Conservation (phyloP, 2,888 invertebrate species). For the Sphaerophoria rueppellii region DNA sequence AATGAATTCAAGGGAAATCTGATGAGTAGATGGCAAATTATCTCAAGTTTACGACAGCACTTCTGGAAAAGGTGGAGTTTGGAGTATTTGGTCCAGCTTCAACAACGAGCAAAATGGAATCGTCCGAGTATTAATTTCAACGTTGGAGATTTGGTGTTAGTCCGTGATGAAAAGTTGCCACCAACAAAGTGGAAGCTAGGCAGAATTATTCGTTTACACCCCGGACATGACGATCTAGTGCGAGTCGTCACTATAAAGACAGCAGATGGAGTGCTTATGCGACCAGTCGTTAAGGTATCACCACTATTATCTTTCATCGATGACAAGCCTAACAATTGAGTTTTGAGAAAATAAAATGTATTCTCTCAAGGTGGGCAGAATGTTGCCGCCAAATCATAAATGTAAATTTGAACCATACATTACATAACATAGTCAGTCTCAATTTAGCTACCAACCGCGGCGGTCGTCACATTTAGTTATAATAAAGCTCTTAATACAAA, state of each 20-base stretch:
- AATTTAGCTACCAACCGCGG: no score
- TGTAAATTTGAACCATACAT: no score
- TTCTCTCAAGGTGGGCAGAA: slow-evolving; percentile 2
- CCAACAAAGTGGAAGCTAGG: slow-evolving; percentile 20
- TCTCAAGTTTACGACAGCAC: slow-evolving; percentile 34
- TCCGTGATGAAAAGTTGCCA: slow-evolving; percentile 7
- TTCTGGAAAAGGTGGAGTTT: slow-evolving; percentile 42
- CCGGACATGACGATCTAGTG: neutral
- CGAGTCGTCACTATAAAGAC: neutral
- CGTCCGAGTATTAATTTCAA: neutral
- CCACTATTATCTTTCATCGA: neutral
- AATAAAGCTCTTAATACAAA: no score
- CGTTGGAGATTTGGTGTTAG: slow-evolving; percentile 18
- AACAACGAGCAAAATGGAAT: slow-evolving; percentile 33
- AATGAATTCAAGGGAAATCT: slow-evolving; percentile 19
- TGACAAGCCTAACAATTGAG: neutral
- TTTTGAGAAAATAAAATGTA: neutral
- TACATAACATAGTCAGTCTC: no score
- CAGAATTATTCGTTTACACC: slow-evolving; percentile 1
- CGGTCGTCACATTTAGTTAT: no score
- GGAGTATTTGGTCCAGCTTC: slow-evolving; percentile 34
- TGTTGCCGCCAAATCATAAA: no score
- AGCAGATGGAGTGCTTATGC: neutral
- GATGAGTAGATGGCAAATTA: slow-evolving; percentile 20
- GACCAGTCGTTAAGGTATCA: slow-evolving; percentile 2